A percentile compares a stretch with the other conserved stretches of the same genome.
Evolutionary conservation across 2,113 vertebrate species (phyloP).

Genomic region (Clarias macrocephalus): DNA sequence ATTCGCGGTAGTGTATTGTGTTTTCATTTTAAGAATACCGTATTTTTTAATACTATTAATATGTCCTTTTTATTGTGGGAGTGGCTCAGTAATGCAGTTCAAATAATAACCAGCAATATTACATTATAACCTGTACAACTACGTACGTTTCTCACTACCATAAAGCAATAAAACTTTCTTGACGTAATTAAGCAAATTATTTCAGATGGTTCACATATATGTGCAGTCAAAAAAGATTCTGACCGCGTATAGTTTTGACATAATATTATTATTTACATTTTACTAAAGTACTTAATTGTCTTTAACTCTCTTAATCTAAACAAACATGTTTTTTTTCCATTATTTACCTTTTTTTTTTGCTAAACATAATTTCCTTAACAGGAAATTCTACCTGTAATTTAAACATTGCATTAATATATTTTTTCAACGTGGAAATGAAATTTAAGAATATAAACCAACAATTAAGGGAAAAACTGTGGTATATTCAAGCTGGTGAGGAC

Average conservation of each 20-base stretch:
- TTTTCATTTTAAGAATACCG: background rate
- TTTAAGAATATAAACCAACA: background rate
- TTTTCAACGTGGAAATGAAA: background rate
- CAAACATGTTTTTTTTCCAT: too few species aligned
- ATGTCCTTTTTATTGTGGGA: background rate
- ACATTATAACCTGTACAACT: background rate
- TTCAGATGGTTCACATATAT: background rate
- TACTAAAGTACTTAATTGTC: too few species aligned
- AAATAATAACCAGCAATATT: background rate
- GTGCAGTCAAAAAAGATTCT: too few species aligned
- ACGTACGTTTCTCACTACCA: background rate
- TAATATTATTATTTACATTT: too few species aligned
- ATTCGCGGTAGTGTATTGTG: background rate
- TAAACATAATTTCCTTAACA: too few species aligned
- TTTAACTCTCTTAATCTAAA: too few species aligned
- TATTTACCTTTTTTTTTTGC: too few species aligned
- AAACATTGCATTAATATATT: too few species aligned
- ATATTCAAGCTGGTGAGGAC: background rate
- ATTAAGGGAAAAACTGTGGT: background rate
- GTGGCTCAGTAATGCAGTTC: background rate
- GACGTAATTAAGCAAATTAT: background rate
- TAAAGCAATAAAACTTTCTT: background rate
- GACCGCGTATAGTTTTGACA: too few species aligned
- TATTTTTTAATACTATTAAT: background rate
- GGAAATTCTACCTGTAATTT: too few species aligned